These are phyloP conservation scores for Lasioglossum lativentre DNA, from an alignment of 2,888 invertebrate genomes.

Conservation along the genomic window DNA sequence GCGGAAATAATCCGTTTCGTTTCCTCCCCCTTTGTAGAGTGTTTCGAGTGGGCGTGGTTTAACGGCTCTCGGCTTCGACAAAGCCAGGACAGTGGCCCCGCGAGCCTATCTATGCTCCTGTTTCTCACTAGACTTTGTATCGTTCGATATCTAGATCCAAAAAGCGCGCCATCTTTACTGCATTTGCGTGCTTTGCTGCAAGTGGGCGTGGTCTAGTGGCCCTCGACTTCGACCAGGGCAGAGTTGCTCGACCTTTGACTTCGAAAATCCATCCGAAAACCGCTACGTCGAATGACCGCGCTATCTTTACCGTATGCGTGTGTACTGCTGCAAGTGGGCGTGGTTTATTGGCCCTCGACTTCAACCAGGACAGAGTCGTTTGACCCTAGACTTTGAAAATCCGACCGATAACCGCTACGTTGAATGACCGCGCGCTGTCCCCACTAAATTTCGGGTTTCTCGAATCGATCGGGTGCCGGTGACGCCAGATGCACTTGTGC, in stretches of 20 bases:
- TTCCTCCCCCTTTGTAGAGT: neutral
- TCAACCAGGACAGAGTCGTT: too few species aligned
- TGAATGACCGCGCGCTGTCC: neutral
- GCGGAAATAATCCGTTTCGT: neutral
- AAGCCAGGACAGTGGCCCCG: too few species aligned
- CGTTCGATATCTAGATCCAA: too few species aligned
- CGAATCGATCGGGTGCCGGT: slow-evolving; percentile 6
- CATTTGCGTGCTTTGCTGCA: too few species aligned
- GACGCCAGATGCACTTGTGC: neutral
- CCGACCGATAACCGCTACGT: too few species aligned
- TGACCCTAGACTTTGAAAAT: neutral
- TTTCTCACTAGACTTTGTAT: neutral
- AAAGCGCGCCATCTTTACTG: too few species aligned
- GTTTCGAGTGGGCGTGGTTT: neutral
- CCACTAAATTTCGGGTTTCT: slow-evolving; percentile 4
- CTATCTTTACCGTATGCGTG: too few species aligned
- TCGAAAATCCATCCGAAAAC: neutral
- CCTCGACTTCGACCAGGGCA: too few species aligned
- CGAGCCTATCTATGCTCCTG: neutral
- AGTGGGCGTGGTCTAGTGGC: neutral
- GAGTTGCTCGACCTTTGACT: too few species aligned
- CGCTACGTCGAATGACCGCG: too few species aligned
- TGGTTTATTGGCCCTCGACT: neutral
- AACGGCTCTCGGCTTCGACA: neutral
- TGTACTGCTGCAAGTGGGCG: too few species aligned